Conservation (phyloP, 2,113 vertebrate genomes). For the Heliornis fulica region DNA sequence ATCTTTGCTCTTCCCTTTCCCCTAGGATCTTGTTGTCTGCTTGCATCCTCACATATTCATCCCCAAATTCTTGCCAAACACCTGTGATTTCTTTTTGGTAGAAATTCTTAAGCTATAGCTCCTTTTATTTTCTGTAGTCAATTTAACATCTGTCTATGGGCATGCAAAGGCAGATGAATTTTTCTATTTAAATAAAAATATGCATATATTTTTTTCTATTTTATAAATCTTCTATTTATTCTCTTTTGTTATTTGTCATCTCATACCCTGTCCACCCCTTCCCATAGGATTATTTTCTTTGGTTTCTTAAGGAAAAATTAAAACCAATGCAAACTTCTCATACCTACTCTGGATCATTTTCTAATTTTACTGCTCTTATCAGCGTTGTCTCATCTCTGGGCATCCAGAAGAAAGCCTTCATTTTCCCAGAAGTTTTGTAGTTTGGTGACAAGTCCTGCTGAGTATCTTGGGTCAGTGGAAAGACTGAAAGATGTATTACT, state of each 20-base stretch:
- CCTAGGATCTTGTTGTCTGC: not conserved
- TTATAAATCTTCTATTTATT: not conserved
- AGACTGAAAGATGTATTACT: not conserved
- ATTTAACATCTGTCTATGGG: not conserved
- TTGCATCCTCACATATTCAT: not conserved
- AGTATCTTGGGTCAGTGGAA: not conserved
- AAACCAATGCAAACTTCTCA: not conserved
- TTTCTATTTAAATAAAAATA: too few relatives aligned
- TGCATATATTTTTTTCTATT: too few relatives aligned
- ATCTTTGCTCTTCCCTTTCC: not conserved
- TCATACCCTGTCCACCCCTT: rapidly evolving
- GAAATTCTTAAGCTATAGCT: not conserved
- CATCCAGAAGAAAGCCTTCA: not conserved
- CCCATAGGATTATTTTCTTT: not conserved
- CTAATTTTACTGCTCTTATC: not conserved
- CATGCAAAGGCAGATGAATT: not conserved
- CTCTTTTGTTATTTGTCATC: not conserved
- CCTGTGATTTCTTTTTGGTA: not conserved
- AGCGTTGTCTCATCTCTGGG: not conserved
- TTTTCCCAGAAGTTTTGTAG: not conserved
- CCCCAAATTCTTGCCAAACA: not conserved
- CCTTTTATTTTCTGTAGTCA: not conserved
- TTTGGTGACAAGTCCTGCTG: not conserved
- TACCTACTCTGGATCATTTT: not conserved
- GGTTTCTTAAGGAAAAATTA: not conserved